Evolutionary conservation across 2,888 invertebrate genomes (phyloP).

Genomic region (Drosophila neutralis): DNA sequence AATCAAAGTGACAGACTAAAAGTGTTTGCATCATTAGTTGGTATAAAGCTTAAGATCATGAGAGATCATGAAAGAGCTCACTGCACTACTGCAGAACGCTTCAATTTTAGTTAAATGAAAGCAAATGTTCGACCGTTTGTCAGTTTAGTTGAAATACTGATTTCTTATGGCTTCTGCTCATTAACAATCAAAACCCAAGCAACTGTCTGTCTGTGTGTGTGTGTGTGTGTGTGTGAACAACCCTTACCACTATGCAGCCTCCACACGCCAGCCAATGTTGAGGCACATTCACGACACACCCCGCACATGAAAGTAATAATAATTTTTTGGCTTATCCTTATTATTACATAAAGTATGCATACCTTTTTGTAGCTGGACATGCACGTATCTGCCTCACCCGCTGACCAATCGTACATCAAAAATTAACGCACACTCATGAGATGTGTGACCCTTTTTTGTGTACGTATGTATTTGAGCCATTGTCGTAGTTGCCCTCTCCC

Average conservation of each 20-base stretch:
- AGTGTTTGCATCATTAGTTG: background rate
- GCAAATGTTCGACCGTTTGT: conserved; percentile 6
- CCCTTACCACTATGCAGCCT: conserved; percentile 39
- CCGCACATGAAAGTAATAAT: conserved; percentile 75
- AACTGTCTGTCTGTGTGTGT: background rate
- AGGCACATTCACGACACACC: background rate
- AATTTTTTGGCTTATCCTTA: conserved; percentile 83
- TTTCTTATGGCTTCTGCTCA: conserved; percentile 37
- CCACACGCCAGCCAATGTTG: background rate
- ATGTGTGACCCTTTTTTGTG: conserved; percentile 71
- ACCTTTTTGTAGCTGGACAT: conserved; percentile 64
- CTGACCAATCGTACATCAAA: conserved; percentile 81
- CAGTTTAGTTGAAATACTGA: conserved; percentile 11
- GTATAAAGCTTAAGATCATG: background rate
- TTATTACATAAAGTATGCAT: conserved; percentile 82
- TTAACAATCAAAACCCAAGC: conserved; percentile 47
- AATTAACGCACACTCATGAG: conserved; percentile 73
- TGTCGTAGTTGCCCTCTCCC: conserved; percentile 29
- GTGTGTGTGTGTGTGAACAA: conserved; percentile 23
- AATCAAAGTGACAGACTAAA: background rate
- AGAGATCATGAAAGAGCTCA: background rate
- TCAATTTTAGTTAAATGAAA: background rate
- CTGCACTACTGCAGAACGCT: background rate
- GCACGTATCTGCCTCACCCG: background rate
- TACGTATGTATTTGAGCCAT: conserved; percentile 30